phyloP scores from a whole-genome alignment of 1,140 invertebrate species.

The Helicoverpa zea region DNA sequence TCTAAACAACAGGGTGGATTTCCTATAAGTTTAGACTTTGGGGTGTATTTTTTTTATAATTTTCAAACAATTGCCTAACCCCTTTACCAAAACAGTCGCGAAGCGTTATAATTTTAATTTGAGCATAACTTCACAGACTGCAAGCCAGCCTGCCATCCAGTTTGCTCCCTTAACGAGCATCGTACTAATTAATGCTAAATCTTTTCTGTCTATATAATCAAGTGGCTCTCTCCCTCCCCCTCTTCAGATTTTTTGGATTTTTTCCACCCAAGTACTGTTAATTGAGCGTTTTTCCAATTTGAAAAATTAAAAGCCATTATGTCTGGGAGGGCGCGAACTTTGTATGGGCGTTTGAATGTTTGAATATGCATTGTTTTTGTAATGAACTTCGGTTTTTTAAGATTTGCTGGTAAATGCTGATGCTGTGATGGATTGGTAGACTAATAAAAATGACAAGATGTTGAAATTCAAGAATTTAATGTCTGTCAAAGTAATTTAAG shows the following conservation, averaged over 20 bases:
- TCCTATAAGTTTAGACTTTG: too few relatives aligned
- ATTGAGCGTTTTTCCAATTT: constrained; percentile 48
- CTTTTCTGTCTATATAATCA: constrained; percentile 54
- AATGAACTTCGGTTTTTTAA: constrained; percentile 6
- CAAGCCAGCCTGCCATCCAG: not conserved
- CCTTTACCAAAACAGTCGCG: too few relatives aligned
- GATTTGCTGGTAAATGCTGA: too few relatives aligned
- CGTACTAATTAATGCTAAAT: constrained; percentile 57
- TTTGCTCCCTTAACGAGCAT: constrained; percentile 55
- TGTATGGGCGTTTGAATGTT: constrained; percentile 2
- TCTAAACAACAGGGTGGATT: too few relatives aligned
- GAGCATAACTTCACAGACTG: too few relatives aligned
- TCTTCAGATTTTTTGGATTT: constrained; percentile 22
- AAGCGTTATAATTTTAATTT: too few relatives aligned
- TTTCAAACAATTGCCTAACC: too few relatives aligned
- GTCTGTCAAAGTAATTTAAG: too few relatives aligned
- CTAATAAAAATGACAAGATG: too few relatives aligned
- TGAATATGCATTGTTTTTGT: constrained; percentile 43
- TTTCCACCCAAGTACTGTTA: constrained; percentile 33
- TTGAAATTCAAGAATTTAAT: too few relatives aligned
- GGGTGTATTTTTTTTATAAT: too few relatives aligned
- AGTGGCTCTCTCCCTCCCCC: constrained; percentile 42
- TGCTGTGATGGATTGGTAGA: not conserved
- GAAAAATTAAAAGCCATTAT: constrained; percentile 45
- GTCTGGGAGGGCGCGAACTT: constrained; percentile 5